Conservation (phyloP, 2,888 invertebrate species). For the Drosophila aldrichi region DNA sequence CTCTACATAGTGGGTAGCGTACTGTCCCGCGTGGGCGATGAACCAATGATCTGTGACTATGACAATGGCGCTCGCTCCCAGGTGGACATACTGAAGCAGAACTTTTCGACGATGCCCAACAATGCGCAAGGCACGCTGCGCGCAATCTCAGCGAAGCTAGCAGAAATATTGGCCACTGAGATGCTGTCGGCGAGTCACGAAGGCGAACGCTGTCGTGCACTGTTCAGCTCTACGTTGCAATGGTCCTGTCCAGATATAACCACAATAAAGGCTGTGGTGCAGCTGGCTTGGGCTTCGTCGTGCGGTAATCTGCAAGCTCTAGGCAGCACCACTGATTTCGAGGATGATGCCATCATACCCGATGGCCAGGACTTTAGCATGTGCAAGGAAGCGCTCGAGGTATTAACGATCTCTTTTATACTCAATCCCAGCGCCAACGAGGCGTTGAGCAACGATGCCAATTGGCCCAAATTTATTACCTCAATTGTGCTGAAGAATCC, state of each 20-base stretch:
- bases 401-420: slow-evolving; percentile 94
- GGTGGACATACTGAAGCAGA: slow-evolving; percentile 91
- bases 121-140: slow-evolving; percentile 94
- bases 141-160: slow-evolving; percentile 93
- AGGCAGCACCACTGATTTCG: slow-evolving; percentile 87
- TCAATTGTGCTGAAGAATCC: slow-evolving; percentile 94
- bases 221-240: slow-evolving; percentile 87
- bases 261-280: slow-evolving; percentile 91
- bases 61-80: slow-evolving; percentile 85
- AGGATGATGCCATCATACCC: slow-evolving; percentile 86
- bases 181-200: slow-evolving; percentile 86
- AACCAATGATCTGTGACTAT: slow-evolving; percentile 86
- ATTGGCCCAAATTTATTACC: slow-evolving; percentile 95
- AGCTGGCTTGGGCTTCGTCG: slow-evolving; percentile 92
- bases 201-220: slow-evolving; percentile 86
- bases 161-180: slow-evolving; percentile 92
- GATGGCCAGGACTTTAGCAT: slow-evolving; percentile 90
- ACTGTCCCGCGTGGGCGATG: slow-evolving; percentile 88
- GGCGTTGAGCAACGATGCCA: slow-evolving; percentile 91
- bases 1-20: slow-evolving; percentile 94
- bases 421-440: slow-evolving; percentile 95
- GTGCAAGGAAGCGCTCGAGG: slow-evolving; percentile 96
- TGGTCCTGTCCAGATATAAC: slow-evolving; percentile 91
- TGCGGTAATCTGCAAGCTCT: slow-evolving; percentile 89
- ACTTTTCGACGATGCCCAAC: slow-evolving; percentile 91